Percentiles rank a stretch among this genome's conserved stretches.
Evolutionary conservation across 2,113 vertebrate species (phyloP).

Genomic region (Halichoeres trimaculatus): DNA sequence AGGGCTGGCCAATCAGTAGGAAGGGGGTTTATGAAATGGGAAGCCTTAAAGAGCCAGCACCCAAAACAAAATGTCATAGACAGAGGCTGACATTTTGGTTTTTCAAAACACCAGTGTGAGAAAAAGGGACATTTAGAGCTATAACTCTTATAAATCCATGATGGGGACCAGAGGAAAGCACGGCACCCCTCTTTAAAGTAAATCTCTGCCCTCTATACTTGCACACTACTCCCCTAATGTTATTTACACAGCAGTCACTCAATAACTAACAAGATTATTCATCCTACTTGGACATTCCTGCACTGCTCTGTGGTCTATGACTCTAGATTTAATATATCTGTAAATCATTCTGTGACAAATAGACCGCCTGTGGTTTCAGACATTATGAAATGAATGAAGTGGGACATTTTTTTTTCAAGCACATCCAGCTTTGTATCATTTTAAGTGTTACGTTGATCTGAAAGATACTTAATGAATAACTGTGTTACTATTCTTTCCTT

Average conservation of each 20-base stretch:
- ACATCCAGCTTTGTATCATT: not conserved
- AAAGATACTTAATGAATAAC: too few relatives aligned
- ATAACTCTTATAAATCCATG: too few relatives aligned
- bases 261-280: slow-evolving; percentile 9
- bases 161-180: too few relatives aligned
- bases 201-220: not conserved
- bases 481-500: too few relatives aligned
- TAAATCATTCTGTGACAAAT: slow-evolving; percentile 18
- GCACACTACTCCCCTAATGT: not conserved
- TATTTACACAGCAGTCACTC: slow-evolving; percentile 13
- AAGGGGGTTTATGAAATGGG: too few relatives aligned
- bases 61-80: too few relatives aligned
- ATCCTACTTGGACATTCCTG: slow-evolving; percentile 3
- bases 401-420: not conserved
- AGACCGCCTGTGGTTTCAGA: not conserved
- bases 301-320: not conserved
- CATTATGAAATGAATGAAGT: not conserved
- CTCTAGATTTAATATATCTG: not conserved
- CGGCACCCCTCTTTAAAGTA: not conserved
- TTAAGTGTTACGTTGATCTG: not conserved
- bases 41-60: too few relatives aligned
- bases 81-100: too few relatives aligned
- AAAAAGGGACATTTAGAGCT: too few relatives aligned
- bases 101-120: too few relatives aligned
- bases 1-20: too few relatives aligned